phyloP scores from a whole-genome alignment of 2,113 vertebrate genomes.

The Caretta caretta region DNA sequence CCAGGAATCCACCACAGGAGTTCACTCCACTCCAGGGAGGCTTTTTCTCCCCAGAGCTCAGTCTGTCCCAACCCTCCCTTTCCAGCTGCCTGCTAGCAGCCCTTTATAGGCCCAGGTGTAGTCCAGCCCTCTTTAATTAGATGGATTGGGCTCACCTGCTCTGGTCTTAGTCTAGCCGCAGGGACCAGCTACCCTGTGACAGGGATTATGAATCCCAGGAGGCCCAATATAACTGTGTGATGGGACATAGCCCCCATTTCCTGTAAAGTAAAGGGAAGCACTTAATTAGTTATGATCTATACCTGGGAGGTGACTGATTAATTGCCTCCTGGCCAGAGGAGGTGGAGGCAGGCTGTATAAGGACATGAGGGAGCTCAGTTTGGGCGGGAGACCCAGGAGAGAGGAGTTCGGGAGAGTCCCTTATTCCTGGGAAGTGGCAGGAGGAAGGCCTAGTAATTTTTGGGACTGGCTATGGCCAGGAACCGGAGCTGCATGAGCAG shows the following conservation, averaged over 20 bases:
- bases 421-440: background rate
- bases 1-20: too few relatives aligned
- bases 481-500: background rate
- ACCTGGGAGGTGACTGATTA: background rate
- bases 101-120: too few relatives aligned
- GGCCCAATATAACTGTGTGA: background rate
- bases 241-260: background rate
- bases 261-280: background rate
- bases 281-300: background rate
- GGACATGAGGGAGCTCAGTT: background rate
- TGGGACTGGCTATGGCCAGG: background rate
- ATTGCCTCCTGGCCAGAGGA: background rate
- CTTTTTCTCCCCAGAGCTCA: too few relatives aligned
- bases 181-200: too few relatives aligned
- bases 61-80: too few relatives aligned
- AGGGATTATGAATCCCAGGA: background rate
- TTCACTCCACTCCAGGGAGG: too few relatives aligned
- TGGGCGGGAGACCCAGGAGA: background rate
- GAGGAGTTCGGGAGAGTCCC: background rate
- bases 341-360: background rate
- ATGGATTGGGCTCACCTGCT: too few relatives aligned
- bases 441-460: background rate
- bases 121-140: too few relatives aligned
- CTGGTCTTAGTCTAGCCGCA: too few relatives aligned
- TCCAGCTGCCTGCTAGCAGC: too few relatives aligned